A percentile compares a stretch with the other conserved stretches of the same genome.
These are phyloP conservation scores for Drosophila trapezifrons DNA, from an alignment of 1,140 invertebrate species.

Conservation along the genomic window DNA sequence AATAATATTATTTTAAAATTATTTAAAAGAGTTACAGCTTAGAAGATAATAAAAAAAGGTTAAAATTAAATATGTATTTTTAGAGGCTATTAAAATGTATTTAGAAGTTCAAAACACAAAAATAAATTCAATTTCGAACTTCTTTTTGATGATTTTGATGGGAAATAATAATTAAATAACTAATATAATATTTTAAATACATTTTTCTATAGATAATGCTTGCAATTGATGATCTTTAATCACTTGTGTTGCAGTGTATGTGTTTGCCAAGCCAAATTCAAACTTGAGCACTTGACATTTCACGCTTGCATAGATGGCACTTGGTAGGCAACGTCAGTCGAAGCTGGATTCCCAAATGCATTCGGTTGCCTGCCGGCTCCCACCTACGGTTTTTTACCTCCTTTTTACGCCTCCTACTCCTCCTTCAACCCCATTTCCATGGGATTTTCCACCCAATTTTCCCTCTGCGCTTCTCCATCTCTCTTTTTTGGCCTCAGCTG, in stretches of 20 bases:
- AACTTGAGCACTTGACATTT: conserved; percentile 79
- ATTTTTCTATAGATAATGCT: background rate
- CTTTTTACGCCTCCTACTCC: background rate
- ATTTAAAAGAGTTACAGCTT: too few species aligned
- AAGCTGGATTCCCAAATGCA: conserved; percentile 48
- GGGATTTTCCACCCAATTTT: conserved; percentile 10
- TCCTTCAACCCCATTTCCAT: conserved; percentile 13
- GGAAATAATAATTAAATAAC: too few species aligned
- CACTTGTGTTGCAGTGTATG: conserved; percentile 1
- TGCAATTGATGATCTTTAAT: background rate
- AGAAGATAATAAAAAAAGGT: too few species aligned
- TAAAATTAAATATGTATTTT: too few species aligned
- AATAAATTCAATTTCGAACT: too few species aligned
- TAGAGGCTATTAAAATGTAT: too few species aligned
- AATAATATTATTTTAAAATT: background rate
- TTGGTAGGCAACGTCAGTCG: conserved; percentile 44
- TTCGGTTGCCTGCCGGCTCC: conserved; percentile 1
- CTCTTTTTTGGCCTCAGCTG: conserved; percentile 34
- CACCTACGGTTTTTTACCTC: background rate
- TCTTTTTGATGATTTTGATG: too few species aligned
- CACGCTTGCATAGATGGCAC: conserved; percentile 67
- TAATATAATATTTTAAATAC: background rate
- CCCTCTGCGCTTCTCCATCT: background rate
- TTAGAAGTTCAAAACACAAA: too few species aligned
- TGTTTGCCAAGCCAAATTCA: conserved; percentile 65